Evolutionary conservation across 2,113 vertebrate species (phyloP), one percentile per base, ranked within the genome.

Genomic region (Acanthisitta chloris): DNA sequence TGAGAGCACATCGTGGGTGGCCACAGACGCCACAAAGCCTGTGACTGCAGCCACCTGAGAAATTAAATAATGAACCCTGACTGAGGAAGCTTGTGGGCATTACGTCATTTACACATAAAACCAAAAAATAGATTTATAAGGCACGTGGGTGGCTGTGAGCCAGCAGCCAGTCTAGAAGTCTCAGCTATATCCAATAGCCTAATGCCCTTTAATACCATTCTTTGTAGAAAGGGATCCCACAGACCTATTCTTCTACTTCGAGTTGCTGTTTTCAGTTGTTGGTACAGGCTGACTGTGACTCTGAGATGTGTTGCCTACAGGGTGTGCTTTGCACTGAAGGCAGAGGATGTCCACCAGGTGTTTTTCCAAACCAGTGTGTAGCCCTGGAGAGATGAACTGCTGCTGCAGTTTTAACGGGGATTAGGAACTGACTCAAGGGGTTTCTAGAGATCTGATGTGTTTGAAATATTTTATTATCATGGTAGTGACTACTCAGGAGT

Each of bases 11-110:
- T 57, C 8, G 67, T 95, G 93, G 93, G 96, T 96, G 96, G 93
- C 71, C 74, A 0, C 4, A 67, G 82, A 95, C 24, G 8, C 94
- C 90, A 90, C 82, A 92, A 88, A 95, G 46, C 93, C 79, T 61
- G 62, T 28, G 34, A 85, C 81, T 88, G 88, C 90, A 95, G 93
- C 88, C 95, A 97, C 96, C 94, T 96, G 92, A 97, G 92, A 94
- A 96, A 92, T 85, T 90, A 83, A 96, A 86, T 90, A 94, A 74
- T 59, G 88, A 96, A 74, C 71, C 52, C 93, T 88, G 90, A 51
- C 85, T 71, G 92, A 77, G 88, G 92, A 88, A 96, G 59, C 76
- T 84, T 81, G 81, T 0, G 12, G 76, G 71, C 61, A 95, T 96
- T 92, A 90, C 92, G 45, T 93, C 94, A 96, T 62, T 80, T 95